Percentiles rank a stretch among this genome's conserved stretches.
These are phyloP conservation scores for Hesperia comma DNA, from an alignment of 2,888 invertebrate species.

Conservation along the genomic window DNA sequence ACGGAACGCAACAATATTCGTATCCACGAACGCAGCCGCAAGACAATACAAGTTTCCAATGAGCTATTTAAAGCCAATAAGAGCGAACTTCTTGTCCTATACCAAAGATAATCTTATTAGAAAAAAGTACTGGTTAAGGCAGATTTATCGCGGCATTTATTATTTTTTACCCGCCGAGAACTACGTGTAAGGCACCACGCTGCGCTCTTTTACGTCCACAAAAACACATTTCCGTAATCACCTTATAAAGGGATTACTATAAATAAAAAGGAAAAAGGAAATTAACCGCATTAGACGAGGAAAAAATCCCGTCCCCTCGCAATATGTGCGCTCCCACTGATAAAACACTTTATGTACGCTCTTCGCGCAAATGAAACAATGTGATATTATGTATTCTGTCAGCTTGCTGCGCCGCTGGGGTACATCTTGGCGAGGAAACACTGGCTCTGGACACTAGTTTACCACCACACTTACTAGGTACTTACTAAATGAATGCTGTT, in stretches of 20 bases:
- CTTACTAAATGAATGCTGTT: no score
- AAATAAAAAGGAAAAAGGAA: constrained; percentile 84
- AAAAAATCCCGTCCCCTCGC: constrained; percentile 79
- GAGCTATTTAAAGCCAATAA: not conserved
- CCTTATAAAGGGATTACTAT: constrained; percentile 85
- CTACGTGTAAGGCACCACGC: constrained; percentile 68
- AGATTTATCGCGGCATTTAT: constrained; percentile 32
- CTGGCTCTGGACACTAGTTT: not conserved
- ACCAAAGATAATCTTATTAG: constrained; percentile 34
- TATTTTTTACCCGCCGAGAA: constrained; percentile 55
- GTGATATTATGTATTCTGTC: constrained; percentile 67
- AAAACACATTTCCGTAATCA: constrained; percentile 84
- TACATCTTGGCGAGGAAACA: constrained; percentile 1
- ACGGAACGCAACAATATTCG: no score
- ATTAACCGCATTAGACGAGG: constrained; percentile 82
- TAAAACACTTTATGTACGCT: constrained; percentile 79
- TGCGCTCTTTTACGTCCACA: constrained; percentile 82
- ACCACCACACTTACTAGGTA: not conserved
- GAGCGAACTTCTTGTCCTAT: not conserved
- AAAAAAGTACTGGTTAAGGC: constrained; percentile 29
- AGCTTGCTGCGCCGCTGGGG: constrained; percentile 3
- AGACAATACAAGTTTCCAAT: not conserved
- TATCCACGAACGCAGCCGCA: no score
- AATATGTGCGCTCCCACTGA: constrained; percentile 82
- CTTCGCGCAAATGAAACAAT: constrained; percentile 79